phyloP scores from a whole-genome alignment of 2,113 vertebrate genomes.

The Zosterops pallidus region DNA sequence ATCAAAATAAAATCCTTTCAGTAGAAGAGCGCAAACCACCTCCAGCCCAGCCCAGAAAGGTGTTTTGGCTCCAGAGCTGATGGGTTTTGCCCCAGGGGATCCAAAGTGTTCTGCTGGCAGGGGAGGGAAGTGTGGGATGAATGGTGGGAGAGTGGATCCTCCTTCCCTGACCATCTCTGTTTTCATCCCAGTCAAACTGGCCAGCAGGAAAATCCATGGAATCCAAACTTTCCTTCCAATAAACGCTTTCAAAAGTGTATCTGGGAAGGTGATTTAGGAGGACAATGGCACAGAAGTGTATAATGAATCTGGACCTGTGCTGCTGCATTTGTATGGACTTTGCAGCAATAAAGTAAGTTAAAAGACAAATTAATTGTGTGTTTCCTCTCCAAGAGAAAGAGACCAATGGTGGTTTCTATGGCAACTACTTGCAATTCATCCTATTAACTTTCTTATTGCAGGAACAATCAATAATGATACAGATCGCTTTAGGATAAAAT shows the following conservation, averaged over 20 bases:
- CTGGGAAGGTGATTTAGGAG: constrained; percentile 46
- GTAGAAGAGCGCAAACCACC: not conserved
- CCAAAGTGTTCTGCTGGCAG: not conserved
- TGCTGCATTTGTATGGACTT: constrained; percentile 33
- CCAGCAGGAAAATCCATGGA: not conserved
- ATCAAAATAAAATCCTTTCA: not conserved
- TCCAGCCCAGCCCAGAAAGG: not conserved
- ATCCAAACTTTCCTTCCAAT: constrained; percentile 41
- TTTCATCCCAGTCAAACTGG: not conserved
- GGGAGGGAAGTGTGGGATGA: not conserved
- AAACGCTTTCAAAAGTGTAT: constrained; percentile 18
- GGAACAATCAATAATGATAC: constrained; percentile 71
- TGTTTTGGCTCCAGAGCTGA: not conserved
- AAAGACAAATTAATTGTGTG: constrained; percentile 72
- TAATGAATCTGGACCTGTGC: constrained; percentile 24
- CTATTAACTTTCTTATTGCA: constrained; percentile 72
- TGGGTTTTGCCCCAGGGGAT: not conserved
- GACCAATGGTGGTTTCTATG: constrained; percentile 67
- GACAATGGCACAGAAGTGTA: constrained; percentile 26
- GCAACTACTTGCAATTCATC: constrained; percentile 71
- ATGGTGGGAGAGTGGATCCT: not conserved
- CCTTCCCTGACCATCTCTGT: not conserved
- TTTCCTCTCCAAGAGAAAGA: constrained; percentile 60
- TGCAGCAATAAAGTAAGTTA: constrained; percentile 67
- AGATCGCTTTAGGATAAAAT: constrained; percentile 72